Evolutionary conservation across 2,797 vertebrate genomes (phyloP).

Genomic region (Phaenicophaeus curvirostris): DNA sequence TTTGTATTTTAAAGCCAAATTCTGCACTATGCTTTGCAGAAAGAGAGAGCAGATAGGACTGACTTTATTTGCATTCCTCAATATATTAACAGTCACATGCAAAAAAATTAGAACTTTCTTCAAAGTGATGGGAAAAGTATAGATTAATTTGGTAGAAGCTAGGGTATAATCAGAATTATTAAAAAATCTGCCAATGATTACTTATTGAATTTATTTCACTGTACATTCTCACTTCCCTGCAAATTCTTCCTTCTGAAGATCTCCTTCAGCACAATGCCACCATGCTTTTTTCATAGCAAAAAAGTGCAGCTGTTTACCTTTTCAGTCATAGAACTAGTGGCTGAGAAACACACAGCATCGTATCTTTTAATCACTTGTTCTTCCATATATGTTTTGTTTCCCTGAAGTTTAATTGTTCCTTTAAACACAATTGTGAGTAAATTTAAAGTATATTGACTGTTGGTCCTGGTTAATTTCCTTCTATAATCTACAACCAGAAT

Average conservation of each 20-base stretch:
- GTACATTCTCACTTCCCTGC: not conserved
- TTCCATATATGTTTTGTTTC: not conserved
- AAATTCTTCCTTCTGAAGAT: not conserved
- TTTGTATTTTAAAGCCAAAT: not conserved
- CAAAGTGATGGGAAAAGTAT: not conserved
- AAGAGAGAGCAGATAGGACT: not conserved
- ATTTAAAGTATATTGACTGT: not conserved
- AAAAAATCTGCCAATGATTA: not conserved
- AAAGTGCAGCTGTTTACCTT: not conserved
- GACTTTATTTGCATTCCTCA: not conserved
- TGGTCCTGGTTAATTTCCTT: not conserved
- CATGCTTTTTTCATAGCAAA: not conserved
- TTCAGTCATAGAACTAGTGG: not conserved
- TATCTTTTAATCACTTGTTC: not conserved
- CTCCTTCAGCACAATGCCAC: not conserved
- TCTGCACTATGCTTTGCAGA: not conserved
- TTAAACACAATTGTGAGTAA: not conserved
- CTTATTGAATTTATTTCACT: not conserved
- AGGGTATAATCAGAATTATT: not conserved
- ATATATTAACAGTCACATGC: not conserved
- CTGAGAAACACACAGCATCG: not conserved
- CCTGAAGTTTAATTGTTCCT: not conserved
- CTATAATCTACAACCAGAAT: not conserved
- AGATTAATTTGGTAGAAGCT: not conserved
- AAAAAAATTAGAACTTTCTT: not conserved